Percentiles rank a stretch among this genome's conserved stretches.
These are phyloP conservation scores for Myoxocephalus aenaeus DNA, from an alignment of 2,797 vertebrate species.

Conservation along the genomic window DNA sequence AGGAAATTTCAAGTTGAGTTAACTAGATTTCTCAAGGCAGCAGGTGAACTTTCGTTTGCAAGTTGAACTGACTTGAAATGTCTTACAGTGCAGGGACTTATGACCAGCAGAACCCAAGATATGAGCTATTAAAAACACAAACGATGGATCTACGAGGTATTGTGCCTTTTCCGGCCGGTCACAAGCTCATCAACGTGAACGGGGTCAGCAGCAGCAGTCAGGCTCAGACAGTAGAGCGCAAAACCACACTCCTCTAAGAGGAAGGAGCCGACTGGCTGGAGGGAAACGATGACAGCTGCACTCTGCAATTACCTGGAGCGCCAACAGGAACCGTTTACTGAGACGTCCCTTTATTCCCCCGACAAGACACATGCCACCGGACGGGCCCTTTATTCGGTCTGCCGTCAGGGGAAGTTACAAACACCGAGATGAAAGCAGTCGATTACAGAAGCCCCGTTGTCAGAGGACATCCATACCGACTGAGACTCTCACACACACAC, in stretches of 20 bases:
- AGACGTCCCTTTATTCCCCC: slow-evolving; percentile 35
- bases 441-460: neutral
- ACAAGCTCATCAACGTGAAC: no score
- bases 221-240: neutral
- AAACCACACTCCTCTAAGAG: slow-evolving; percentile 3
- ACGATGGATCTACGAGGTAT: no score
- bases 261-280: slow-evolving; percentile 19
- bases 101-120: no score
- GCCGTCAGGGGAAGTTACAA: slow-evolving; percentile 1
- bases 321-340: slow-evolving; percentile 45
- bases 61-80: no score
- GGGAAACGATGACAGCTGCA: slow-evolving; percentile 36
- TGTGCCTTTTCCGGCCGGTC: no score
- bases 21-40: no score
- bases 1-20: no score
- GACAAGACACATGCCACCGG: slow-evolving; percentile 11
- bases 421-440: slow-evolving; percentile 25
- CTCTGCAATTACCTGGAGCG: slow-evolving; percentile 39
- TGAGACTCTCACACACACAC: neutral
- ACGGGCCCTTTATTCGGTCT: slow-evolving; percentile 18
- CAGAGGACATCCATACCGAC: neutral
- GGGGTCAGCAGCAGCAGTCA: neutral
- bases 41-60: no score
- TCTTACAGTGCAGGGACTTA: no score
- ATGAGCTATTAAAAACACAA: no score